Evolutionary conservation across 2,888 invertebrate genomes (phyloP), one percentile per base, ranked within the genome.

Genomic region (Digitonthophagus gazella): DNA sequence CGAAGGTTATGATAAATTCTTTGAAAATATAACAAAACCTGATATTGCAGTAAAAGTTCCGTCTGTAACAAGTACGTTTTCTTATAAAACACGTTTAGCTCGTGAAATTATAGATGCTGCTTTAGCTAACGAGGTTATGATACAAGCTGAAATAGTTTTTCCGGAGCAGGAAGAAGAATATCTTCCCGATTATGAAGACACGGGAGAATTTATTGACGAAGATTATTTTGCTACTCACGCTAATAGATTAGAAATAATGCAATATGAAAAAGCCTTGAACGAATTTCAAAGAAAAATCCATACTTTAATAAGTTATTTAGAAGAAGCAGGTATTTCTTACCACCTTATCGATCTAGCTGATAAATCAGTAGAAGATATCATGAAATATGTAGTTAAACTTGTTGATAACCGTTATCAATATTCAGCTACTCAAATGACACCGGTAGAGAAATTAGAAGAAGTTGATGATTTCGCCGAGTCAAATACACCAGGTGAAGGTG

Each of bases 401-500:
- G 73, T 84, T 3, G 76, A 80, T 28, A 74, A 77, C 68, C 76
- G 75, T 14, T 83, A 80, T 70, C 83, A 84, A 79, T 82, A 84
- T 65, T 76, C 71, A 58, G 78, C 87, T 1, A 84, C 83, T 75
- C 66, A 80, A 20, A 84, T 84, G 75, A 80, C 85, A 67, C 85
- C 85, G 65, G 84, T 85, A 76, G 83, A 78, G 76, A 77, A 77
- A 79, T 84, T 84, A 69, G 80, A 86, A 72, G 86, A 87, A 79
- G 75, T 85, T 19, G 83, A 83, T 74, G 80, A 82, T 72, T 84
- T 85, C 77, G 84, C 84, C 71, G 76, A 85, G 71, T 75, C 82
- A 73, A 72, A 84, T 44, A 70, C 84, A 61, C 83, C 84, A 76
- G 79, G 80, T 44, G 81, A 83, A 72, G 73, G 78, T 79, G 72